phyloP scores from a whole-genome alignment of 2,113 vertebrate genomes.

The Felis catus region DNA sequence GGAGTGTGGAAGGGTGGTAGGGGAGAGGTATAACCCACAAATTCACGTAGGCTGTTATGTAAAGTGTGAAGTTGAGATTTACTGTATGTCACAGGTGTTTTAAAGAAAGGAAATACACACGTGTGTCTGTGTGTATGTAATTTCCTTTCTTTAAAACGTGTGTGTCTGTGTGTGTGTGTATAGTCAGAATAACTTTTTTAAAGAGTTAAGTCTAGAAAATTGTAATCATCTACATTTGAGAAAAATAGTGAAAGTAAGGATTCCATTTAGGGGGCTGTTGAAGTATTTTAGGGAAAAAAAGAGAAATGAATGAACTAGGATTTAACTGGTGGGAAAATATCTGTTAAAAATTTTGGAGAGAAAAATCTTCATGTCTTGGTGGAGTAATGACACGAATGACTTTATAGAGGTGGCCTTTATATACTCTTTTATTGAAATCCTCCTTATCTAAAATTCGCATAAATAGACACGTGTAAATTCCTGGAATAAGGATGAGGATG shows the following conservation, averaged over 20 bases:
- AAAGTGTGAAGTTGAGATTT: not conserved
- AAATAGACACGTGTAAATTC: not conserved
- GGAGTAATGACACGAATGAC: not conserved
- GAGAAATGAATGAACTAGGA: not conserved
- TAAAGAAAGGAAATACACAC: not conserved
- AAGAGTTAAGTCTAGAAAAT: not conserved
- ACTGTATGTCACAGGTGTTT: not conserved
- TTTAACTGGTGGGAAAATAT: not conserved
- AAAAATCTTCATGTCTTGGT: not conserved
- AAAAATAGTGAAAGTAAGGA: not conserved
- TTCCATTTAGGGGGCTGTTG: not conserved
- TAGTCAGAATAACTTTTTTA: not conserved
- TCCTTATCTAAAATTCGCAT: not conserved
- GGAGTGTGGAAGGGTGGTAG: fast-evolving
- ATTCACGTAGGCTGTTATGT: not conserved
- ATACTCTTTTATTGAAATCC: not conserved
- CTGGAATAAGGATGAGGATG: not conserved
- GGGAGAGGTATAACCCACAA: not conserved
- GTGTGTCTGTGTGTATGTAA: too few relatives aligned
- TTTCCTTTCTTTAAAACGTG: too few relatives aligned
- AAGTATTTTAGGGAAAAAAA: not conserved
- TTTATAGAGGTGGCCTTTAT: not conserved
- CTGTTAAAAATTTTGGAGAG: not conserved
- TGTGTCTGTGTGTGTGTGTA: too few relatives aligned
- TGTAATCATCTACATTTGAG: not conserved